Conservation (phyloP, 2,113 vertebrate genomes). For the Clinocottus analis region DNA sequence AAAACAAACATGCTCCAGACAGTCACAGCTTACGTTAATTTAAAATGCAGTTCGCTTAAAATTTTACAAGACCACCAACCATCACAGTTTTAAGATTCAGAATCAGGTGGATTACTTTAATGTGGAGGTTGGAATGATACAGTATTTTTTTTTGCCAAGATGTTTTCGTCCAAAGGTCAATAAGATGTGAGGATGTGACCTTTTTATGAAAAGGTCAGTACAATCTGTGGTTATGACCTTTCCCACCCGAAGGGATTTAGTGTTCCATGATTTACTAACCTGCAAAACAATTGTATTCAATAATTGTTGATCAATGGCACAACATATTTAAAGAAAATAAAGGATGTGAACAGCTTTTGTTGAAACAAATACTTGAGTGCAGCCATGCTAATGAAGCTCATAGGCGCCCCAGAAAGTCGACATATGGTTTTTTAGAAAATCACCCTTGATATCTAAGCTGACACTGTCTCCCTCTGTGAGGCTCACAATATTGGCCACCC, state of each 20-base stretch:
- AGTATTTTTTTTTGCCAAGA: not conserved
- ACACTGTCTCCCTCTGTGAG: conserved; percentile 49
- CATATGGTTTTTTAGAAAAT: fast-evolving
- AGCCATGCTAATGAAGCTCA: conserved; percentile 43
- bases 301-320: not conserved
- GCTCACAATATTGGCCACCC: conserved; percentile 54
- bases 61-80: not conserved
- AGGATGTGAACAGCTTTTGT: not conserved
- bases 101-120: conserved; percentile 7
- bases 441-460: conserved; percentile 42
- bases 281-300: not conserved
- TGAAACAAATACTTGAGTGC: not conserved
- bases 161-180: not conserved
- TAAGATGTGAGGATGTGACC: not conserved
- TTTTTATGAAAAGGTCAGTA: not conserved
- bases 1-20: not conserved
- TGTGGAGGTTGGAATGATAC: not conserved
- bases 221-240: not conserved
- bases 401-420: conserved; percentile 75
- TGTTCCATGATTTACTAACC: conserved; percentile 24
- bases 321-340: not conserved
- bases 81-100: not conserved
- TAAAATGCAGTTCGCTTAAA: conserved; percentile 6
- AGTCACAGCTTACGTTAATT: conserved; percentile 35
- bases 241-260: conserved; percentile 2